Conservation (phyloP, 2,888 invertebrate genomes). For the Aelia acuminata region DNA sequence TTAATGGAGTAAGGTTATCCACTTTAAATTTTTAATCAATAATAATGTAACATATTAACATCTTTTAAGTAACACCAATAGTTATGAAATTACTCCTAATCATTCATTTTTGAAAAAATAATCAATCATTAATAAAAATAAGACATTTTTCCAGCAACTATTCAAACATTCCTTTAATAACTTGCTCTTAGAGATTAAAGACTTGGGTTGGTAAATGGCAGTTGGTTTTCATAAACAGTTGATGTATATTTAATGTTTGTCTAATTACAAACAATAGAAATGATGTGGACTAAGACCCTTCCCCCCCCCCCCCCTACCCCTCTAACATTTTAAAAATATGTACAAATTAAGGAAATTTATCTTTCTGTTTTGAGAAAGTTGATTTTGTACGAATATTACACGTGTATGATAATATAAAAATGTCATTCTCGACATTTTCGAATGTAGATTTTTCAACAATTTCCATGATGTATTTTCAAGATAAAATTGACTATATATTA, state of each 20-base stretch:
- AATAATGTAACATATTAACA: neutral
- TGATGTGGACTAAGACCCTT: neutral
- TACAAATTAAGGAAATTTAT: neutral
- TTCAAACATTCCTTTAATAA: slow-evolving; percentile 39
- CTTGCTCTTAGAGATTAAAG: slow-evolving; percentile 48
- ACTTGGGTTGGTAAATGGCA: slow-evolving; percentile 37
- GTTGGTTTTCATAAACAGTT: neutral
- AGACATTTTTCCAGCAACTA: slow-evolving; percentile 2
- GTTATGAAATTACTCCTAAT: neutral
- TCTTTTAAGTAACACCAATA: neutral
- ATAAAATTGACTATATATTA: slow-evolving; percentile 29
- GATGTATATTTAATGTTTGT: neutral
- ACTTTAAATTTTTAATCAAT: neutral
- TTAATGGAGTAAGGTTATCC: neutral
- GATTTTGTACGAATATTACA: slow-evolving; percentile 16
- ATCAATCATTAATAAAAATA: neutral
- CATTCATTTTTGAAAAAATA: neutral
- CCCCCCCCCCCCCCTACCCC: neutral
- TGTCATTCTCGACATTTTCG: slow-evolving; percentile 21
- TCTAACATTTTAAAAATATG: neutral
- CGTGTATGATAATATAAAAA: neutral
- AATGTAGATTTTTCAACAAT: slow-evolving; percentile 8
- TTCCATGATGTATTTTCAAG: slow-evolving; percentile 1
- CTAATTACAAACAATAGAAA: slow-evolving; percentile 3
- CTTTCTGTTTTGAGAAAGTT: slow-evolving; percentile 44